Evolutionary conservation across 2,888 invertebrate species (phyloP).

Genomic region (Pammene fasciana): DNA sequence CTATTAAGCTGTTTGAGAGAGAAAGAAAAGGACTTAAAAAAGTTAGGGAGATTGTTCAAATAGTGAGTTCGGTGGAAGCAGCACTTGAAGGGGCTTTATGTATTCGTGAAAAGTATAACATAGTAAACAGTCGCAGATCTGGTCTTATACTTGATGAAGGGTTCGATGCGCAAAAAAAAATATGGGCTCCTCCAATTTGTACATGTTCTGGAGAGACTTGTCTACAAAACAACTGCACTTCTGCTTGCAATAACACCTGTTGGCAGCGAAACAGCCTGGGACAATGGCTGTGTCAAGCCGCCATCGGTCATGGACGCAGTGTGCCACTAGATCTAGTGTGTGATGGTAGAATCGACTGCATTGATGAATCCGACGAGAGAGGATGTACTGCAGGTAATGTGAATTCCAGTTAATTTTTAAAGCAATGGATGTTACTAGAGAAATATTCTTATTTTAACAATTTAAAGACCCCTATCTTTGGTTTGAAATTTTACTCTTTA

Average conservation of each 20-base stretch:
- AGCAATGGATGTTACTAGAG: too few relatives aligned
- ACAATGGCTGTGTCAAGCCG: conserved; percentile 61
- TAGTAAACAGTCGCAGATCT: conserved; percentile 34
- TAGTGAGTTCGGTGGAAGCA: conserved; percentile 57
- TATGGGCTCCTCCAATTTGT: conserved; percentile 55
- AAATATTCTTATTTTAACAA: too few relatives aligned
- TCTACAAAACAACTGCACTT: conserved; percentile 50
- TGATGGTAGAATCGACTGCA: conserved; percentile 74
- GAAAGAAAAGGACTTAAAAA: conserved; percentile 43
- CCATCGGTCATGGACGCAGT: conserved; percentile 49
- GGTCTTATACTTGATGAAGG: conserved; percentile 20
- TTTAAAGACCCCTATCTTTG: too few relatives aligned
- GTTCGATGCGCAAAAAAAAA: conserved; percentile 38
- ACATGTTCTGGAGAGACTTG: conserved; percentile 57
- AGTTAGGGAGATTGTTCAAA: conserved; percentile 53
- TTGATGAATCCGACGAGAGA: conserved; percentile 68
- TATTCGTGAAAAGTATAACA: conserved; percentile 41
- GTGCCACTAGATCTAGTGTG: conserved; percentile 63
- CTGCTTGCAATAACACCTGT: conserved; percentile 61
- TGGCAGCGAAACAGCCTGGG: conserved; percentile 59
- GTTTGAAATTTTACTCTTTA: too few relatives aligned
- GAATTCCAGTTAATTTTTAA: background rate
- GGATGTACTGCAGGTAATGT: conserved; percentile 53
- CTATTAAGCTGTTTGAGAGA: conserved; percentile 45
- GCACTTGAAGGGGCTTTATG: conserved; percentile 60